These are phyloP conservation scores for Pseudochaenichthys georgianus DNA, from an alignment of 2,797 vertebrate species.

Conservation along the genomic window DNA sequence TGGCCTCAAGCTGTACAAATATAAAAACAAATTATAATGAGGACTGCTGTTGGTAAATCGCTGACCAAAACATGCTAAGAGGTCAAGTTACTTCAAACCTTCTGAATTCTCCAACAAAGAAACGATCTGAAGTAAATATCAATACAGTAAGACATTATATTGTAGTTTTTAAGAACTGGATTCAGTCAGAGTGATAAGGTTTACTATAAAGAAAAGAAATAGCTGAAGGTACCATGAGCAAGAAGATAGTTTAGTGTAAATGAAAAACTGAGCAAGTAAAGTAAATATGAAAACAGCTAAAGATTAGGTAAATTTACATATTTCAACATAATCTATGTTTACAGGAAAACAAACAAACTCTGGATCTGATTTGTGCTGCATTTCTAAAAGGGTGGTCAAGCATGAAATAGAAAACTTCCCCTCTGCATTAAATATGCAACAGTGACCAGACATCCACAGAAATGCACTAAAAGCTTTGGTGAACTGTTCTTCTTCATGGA, in stretches of 20 bases:
- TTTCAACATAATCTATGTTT: slow-evolving; percentile 2
- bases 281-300: background rate
- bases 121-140: slow-evolving; percentile 2
- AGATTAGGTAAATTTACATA: background rate
- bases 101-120: slow-evolving; percentile 1
- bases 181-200: background rate
- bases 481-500: slow-evolving; percentile 6
- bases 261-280: slow-evolving; percentile 33
- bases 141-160: background rate
- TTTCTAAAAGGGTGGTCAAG: slow-evolving; percentile 34
- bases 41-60: slow-evolving; percentile 38
- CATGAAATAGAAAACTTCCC: slow-evolving; percentile 43
- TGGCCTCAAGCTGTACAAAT: slow-evolving; percentile 30
- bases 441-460: slow-evolving; percentile 26
- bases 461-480: slow-evolving; percentile 45
- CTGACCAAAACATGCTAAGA: slow-evolving; percentile 20
- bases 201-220: background rate
- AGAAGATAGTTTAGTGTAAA: too few relatives aligned
- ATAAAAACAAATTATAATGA: slow-evolving; percentile 27
- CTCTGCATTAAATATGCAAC: slow-evolving; percentile 52
- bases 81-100: slow-evolving; percentile 9
- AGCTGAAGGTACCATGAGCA: too few relatives aligned
- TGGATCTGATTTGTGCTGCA: slow-evolving; percentile 3
- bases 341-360: background rate
- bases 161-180: slow-evolving; percentile 12